Evolutionary conservation across 2,888 invertebrate species (phyloP), one percentile per base, ranked within the genome.

Genomic region (Drosophila setosimentum): DNA sequence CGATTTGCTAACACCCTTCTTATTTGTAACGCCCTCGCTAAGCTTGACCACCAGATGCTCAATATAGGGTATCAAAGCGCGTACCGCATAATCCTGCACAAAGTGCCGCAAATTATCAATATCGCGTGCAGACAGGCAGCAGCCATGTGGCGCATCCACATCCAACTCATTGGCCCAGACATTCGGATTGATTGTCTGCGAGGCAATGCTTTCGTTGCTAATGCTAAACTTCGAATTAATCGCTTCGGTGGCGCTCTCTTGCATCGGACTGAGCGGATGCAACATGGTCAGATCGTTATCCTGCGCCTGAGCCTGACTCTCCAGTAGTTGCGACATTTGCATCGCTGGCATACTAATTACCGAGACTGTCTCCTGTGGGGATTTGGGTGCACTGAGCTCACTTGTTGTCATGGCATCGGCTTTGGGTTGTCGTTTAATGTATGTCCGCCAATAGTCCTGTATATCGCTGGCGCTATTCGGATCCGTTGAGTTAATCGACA

Each of bases 1-100:
- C 0, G 98, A 98, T 91, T 98, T 95, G 91, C 98, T 98, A 4
- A 99, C 96, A 8, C 98, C 98, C 93, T 99, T 98, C 91, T 97
- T 97, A 90, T 97, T 97, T 29, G 96, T 95, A 63, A 96, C 96
- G 80, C 96, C 94, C 92, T 98, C 98, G 90, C 96, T 96, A 48
- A 98, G 93, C 68, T 95, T 94, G 63, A 95, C 95, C 87, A 99
- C 96, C 93, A 98, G 96, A 91, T 96, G 96, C 92, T 99, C 99
- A 45, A 98, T 96, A 93, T 98, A 97, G 0, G 99, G 99, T 73
- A 99, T 94, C 68, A 99, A 94, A 29, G 97, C 97, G 89, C 97
- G 96, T 18, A 96, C 94, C 69, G 96, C 96, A 94, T 98, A 99
- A 91, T 99, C 98, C 87, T 96, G 96, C 49, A 99, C 94, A 91